Base-by-base conservation (phyloP, 2,797 vertebrate species). In the Fistularia tabacaria region DNA sequence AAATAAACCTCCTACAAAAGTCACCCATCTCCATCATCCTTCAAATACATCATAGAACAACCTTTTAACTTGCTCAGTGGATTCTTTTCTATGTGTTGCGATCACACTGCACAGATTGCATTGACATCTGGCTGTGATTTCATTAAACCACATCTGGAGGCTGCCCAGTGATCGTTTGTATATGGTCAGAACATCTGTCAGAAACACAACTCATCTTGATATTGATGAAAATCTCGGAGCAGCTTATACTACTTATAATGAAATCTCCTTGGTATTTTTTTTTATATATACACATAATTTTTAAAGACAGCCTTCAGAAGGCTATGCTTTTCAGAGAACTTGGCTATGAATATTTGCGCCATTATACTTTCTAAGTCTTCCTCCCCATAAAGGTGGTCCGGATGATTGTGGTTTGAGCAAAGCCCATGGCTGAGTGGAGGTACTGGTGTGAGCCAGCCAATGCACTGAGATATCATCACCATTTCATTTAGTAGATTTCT, bases 401-500 rank as follows among this genome's bases (percentile, higher is more conserved):
- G 68, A 69, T 51, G 73, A 56, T 61, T 76, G 77, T 12, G 65
- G 74, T 77, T 46, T 14, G 11, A n/a, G 70, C 71, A 76, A 69
- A 78, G 72, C 73, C 57, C 73, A 63, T 66, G 63, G 60, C 51
- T 57, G 57, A 61, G 40, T 42, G 44, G 50, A 50, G 41, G 51
- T 47, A 59, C 7, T 37, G 45, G 62, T 57, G 67, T 38, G 46
- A 66, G 73, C 53, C 71, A 57, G 80, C 73, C 73, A 69, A 52
- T 79, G 75, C 68, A 40, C 60, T 0, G 49, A 81, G 79, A 85
- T 78, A 80, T 85, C 78, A 80, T 81, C 76, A 67, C 76, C 7
- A 7, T 55, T 78, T 81, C 69, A 83, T 83, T 71, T 73, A 66
- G 58, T 7, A 43, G 38, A 60, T 66, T 57, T 62, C 55, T 7